Conservation (phyloP, 2,113 vertebrate species). For the Pterophyllum scalare region DNA sequence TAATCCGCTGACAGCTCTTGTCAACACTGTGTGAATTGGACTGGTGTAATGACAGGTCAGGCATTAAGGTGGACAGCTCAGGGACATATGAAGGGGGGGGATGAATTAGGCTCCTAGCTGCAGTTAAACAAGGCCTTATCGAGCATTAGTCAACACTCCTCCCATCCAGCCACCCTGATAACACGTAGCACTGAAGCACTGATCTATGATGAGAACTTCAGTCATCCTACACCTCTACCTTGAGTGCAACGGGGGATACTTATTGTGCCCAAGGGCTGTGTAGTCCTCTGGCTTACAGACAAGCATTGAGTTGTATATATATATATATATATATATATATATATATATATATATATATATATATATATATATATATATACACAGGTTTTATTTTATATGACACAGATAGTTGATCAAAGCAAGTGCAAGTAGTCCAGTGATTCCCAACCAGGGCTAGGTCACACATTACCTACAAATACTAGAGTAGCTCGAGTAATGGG, state of each 20-base stretch:
- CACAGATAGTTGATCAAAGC: background rate
- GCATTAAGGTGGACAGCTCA: conserved; percentile 72
- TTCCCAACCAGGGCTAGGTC: background rate
- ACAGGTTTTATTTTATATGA: conserved; percentile 14
- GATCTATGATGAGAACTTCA: conserved; percentile 1
- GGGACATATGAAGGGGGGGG: conserved; percentile 44
- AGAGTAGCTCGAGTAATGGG: background rate
- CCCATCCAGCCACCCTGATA: background rate
- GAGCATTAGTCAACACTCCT: conserved; percentile 47
- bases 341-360: no score
- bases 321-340: no score
- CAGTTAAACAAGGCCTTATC: conserved; percentile 66
- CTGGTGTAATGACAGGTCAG: conserved; percentile 71
- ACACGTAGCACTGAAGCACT: background rate
- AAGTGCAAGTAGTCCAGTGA: background rate
- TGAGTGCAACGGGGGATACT: conserved; percentile 4
- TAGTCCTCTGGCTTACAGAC: conserved; percentile 12
- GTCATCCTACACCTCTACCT: conserved; percentile 19
- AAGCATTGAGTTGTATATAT: background rate
- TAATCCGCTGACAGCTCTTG: conserved; percentile 73
- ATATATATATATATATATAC: no score
- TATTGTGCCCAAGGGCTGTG: conserved; percentile 29
- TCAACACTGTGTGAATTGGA: conserved; percentile 71
- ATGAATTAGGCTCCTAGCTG: conserved; percentile 54
- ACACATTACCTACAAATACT: background rate